A percentile compares a stretch with the other conserved stretches of the same genome.
Conservation (phyloP, 1,140 invertebrate genomes). For the Drosophila athabasca region DNA sequence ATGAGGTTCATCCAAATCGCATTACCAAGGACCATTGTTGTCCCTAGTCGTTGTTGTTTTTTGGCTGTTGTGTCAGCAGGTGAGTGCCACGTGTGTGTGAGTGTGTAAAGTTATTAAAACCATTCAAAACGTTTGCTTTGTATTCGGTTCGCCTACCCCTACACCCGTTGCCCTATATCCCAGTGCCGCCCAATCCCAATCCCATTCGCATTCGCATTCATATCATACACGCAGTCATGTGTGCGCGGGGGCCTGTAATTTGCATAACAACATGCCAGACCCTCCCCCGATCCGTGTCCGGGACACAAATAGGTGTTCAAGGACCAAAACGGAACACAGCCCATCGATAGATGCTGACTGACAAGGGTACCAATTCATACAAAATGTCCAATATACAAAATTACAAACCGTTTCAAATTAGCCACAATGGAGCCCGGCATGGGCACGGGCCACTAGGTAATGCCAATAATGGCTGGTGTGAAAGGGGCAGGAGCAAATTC, state of each 20-base stretch:
- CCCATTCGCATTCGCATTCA: not conserved
- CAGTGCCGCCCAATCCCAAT: not conserved
- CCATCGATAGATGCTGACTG: constrained; percentile 39
- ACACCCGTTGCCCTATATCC: too few species aligned
- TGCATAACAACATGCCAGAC: constrained; percentile 63
- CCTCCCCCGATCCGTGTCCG: constrained; percentile 23
- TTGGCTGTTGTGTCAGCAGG: constrained; percentile 8
- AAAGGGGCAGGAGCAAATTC: constrained; percentile 31
- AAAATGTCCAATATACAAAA: constrained; percentile 49
- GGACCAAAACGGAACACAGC: not conserved
- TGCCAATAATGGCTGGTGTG: constrained; percentile 39
- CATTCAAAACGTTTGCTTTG: constrained; percentile 68
- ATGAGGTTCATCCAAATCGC: constrained; percentile 32
- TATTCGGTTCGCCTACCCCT: constrained; percentile 14
- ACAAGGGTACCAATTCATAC: constrained; percentile 35
- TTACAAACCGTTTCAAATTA: constrained; percentile 75
- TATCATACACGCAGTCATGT: constrained; percentile 31
- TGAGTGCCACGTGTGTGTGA: constrained; percentile 30
- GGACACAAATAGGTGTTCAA: constrained; percentile 60
- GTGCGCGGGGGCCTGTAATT: constrained; percentile 53
- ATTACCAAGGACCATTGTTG: constrained; percentile 46
- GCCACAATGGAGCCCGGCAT: constrained; percentile 28
- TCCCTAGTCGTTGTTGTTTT: constrained; percentile 11
- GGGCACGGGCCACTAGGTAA: too few species aligned
- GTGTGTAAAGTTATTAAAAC: constrained; percentile 79